These are phyloP conservation scores for Drosophila niveifrons DNA, from an alignment of 2,888 invertebrate genomes.

Conservation along the genomic window DNA sequence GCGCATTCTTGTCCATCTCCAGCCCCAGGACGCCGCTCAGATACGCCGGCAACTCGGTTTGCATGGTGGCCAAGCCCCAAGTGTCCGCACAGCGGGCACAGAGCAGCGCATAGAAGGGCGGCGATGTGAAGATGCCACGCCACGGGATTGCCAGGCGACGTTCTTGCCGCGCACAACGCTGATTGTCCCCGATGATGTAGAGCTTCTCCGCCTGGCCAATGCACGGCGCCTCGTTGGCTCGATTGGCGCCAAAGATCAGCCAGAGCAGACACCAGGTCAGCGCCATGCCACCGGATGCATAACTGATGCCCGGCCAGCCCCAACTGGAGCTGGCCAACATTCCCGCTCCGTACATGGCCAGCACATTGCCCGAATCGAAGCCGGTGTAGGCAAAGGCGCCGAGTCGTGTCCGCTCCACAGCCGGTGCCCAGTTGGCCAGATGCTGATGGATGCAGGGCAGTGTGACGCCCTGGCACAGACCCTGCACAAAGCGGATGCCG, in stretches of 20 bases:
- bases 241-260: slow-evolving; percentile 87
- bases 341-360: slow-evolving; percentile 89
- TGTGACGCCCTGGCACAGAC: slow-evolving; percentile 89
- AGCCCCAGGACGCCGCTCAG: slow-evolving; percentile 88
- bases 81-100: slow-evolving; percentile 88
- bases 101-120: slow-evolving; percentile 87
- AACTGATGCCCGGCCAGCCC: slow-evolving; percentile 90
- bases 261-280: slow-evolving; percentile 87
- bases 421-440: slow-evolving; percentile 90
- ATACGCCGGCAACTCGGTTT: slow-evolving; percentile 89
- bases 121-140: slow-evolving; percentile 88
- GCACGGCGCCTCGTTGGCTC: slow-evolving; percentile 86
- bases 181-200: slow-evolving; percentile 87
- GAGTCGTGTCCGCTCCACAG: slow-evolving; percentile 87
- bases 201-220: slow-evolving; percentile 87
- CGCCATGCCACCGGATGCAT: slow-evolving; percentile 86
- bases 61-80: slow-evolving; percentile 90
- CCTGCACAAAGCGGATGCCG: slow-evolving; percentile 88
- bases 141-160: slow-evolving; percentile 87
- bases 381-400: slow-evolving; percentile 87
- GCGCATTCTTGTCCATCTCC: slow-evolving; percentile 87
- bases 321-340: slow-evolving; percentile 86
- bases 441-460: slow-evolving; percentile 89
- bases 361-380: slow-evolving; percentile 89
- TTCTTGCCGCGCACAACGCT: slow-evolving; percentile 61